Percentiles rank a stretch among this genome's conserved stretches.
Conservation (phyloP, 2,797 vertebrate species). For the Petrocephalus sullivani region DNA sequence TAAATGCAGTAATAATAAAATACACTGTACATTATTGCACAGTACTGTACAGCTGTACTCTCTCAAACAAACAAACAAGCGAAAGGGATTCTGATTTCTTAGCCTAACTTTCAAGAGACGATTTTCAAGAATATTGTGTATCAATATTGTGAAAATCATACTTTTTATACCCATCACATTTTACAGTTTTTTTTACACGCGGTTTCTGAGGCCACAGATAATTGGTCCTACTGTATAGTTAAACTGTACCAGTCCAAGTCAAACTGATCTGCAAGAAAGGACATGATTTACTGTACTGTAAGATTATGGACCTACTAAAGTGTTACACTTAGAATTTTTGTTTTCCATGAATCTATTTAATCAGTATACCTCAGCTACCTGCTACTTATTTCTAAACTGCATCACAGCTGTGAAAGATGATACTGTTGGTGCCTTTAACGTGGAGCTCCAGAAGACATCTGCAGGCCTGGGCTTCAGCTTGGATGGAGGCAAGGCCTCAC, state of each 20-base stretch:
- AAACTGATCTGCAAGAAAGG: background rate
- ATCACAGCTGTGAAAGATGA: conserved; percentile 58
- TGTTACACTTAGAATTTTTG: background rate
- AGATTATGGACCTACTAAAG: background rate
- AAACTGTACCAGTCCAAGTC: background rate
- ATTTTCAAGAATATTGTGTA: background rate
- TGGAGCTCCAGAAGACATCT: conserved; percentile 82
- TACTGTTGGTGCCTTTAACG: conserved; percentile 59
- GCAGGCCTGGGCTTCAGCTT: conserved; percentile 87
- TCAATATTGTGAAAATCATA: background rate
- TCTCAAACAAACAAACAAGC: background rate
- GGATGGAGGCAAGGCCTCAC: conserved; percentile 77
- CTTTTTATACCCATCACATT: background rate
- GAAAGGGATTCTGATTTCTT: background rate
- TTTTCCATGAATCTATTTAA: background rate
- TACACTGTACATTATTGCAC: background rate
- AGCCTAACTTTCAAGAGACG: background rate
- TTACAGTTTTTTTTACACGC: background rate
- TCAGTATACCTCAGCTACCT: background rate
- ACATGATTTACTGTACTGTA: background rate
- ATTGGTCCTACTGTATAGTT: background rate
- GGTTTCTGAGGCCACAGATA: background rate
- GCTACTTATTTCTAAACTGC: conserved; percentile 8
- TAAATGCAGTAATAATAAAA: background rate
- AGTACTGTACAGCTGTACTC: background rate